Evolutionary conservation across 37 sponge, comb jelly and placozoan genomes (phyloP).

Genomic region (Axinella damicornis): DNA sequence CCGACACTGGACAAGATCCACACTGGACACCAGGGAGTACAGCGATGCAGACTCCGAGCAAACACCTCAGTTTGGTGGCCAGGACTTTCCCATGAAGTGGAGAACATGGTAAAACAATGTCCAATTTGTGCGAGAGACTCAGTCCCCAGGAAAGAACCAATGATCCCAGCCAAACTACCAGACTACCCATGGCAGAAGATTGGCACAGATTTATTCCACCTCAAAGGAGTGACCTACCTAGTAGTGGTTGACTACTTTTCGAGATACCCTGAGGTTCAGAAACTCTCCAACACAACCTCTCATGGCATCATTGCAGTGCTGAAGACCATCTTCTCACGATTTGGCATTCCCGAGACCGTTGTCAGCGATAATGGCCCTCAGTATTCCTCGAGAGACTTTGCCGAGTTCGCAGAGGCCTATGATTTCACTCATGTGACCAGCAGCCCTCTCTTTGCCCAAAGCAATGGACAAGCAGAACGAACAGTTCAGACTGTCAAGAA

Average conservation of each 20-base stretch:
- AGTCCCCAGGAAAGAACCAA: slow-evolving; percentile 15
- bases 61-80: slow-evolving; percentile 67
- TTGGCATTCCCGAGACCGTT: slow-evolving; percentile 29
- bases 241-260: slow-evolving; percentile 53
- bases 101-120: slow-evolving; percentile 45
- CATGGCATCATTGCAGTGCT: slow-evolving; percentile 16
- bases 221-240: slow-evolving; percentile 28
- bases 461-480: slow-evolving; percentile 45
- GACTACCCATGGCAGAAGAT: slow-evolving; percentile 61
- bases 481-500: slow-evolving; percentile 42
- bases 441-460: slow-evolving; percentile 42
- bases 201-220: slow-evolving; percentile 47
- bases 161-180: slow-evolving; percentile 17
- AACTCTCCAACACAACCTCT: slow-evolving; percentile 19
- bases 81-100: slow-evolving; percentile 29
- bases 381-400: slow-evolving; percentile 13
- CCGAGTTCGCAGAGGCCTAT: slow-evolving; percentile 2
- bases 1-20: slow-evolving; percentile 45
- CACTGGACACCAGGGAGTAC: slow-evolving; percentile 56
- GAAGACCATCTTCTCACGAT: slow-evolving; percentile 35
- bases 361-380: slow-evolving; percentile 57
- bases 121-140: slow-evolving; percentile 19
- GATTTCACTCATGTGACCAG: slow-evolving; percentile 25
- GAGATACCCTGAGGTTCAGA: slow-evolving; percentile 38
- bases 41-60: slow-evolving; percentile 33